Evolutionary conservation across 2,113 vertebrate genomes (phyloP), one percentile per base, ranked within the genome.

Genomic region (Notechis scutatus): DNA sequence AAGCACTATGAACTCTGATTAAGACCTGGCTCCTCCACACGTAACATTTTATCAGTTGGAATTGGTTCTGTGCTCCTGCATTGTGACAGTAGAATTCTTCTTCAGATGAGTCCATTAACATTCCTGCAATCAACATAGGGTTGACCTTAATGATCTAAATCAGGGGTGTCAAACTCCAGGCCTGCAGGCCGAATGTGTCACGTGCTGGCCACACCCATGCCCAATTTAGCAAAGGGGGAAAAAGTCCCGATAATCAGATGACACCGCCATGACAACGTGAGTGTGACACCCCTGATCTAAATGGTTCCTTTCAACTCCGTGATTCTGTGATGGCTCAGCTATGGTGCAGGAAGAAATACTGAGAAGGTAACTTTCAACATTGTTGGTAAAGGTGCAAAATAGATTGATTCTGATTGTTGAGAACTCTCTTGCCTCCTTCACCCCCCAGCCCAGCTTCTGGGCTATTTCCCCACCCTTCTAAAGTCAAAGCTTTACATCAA

Each of bases 1-100:
- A 29, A 26, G 8, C 61, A 64, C 64, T 15, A 34, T 94, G 95
- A 91, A 91, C 94, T 94, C 81, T 91, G 94, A 95, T 93, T 93
- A 94, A 92, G 81, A 93, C 94, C 94, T n/a, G 64, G 64, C 64
- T 69, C 64, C 29, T 69, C 12, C 64, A 69, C 29, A 69, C 5
- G 0, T 15, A 69, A 69, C 29, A 34, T 69, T 69, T 69, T 29
- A n/a, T 64, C 61, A n/a, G 4, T 14, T n/a, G 26, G 64, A n/a
- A n/a, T 69, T 69, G 64, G 12, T n/a, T 69, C 64, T n/a, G 4
- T n/a, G 4, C 12, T 5, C 29, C 64, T 69, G 64, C 3, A 69
- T 69, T 69, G 29, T 1, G 64, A 69, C 29, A 69, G 12, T 64
- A 29, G 61, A 64, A 12, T 29, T 64, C 11, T n/a, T 69, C 64